These are phyloP conservation scores for Operophtera brumata DNA, from an alignment of 2,888 invertebrate genomes.

Conservation along the genomic window DNA sequence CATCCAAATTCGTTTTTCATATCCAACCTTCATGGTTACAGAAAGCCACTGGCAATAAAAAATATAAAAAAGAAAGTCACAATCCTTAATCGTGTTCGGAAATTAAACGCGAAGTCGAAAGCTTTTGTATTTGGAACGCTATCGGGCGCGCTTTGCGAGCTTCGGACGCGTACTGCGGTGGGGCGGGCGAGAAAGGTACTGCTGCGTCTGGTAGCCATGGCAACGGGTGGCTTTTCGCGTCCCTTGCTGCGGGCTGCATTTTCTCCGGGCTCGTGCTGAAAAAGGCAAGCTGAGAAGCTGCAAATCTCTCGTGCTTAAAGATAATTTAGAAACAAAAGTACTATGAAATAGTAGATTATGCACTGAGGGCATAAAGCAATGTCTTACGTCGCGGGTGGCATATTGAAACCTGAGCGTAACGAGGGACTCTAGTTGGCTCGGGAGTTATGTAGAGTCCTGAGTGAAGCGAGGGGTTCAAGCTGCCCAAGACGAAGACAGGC, in stretches of 20 bases:
- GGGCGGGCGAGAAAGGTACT: conserved; percentile 65
- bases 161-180: conserved; percentile 66
- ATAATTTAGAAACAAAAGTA: not conserved
- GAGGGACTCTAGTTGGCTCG: too few relatives aligned
- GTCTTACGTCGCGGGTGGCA: too few relatives aligned
- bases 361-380: too few relatives aligned
- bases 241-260: conserved; percentile 55
- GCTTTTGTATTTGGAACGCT: conserved; percentile 24
- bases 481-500: too few relatives aligned
- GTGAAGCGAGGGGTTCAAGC: too few relatives aligned
- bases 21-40: conserved; percentile 18
- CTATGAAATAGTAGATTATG: too few relatives aligned
- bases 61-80: conserved; percentile 10
- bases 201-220: conserved; percentile 75
- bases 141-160: conserved; percentile 47
- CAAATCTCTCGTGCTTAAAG: not conserved
- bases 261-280: conserved; percentile 35
- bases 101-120: conserved; percentile 22
- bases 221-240: conserved; percentile 56
- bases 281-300: conserved; percentile 13
- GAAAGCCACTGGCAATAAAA: conserved; percentile 21
- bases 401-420: too few relatives aligned
- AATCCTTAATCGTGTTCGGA: conserved; percentile 27
- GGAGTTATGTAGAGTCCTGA: too few relatives aligned
- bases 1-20: conserved; percentile 57